phyloP scores from a whole-genome alignment of 2,888 invertebrate species.

The Clistopyga incitator region DNA sequence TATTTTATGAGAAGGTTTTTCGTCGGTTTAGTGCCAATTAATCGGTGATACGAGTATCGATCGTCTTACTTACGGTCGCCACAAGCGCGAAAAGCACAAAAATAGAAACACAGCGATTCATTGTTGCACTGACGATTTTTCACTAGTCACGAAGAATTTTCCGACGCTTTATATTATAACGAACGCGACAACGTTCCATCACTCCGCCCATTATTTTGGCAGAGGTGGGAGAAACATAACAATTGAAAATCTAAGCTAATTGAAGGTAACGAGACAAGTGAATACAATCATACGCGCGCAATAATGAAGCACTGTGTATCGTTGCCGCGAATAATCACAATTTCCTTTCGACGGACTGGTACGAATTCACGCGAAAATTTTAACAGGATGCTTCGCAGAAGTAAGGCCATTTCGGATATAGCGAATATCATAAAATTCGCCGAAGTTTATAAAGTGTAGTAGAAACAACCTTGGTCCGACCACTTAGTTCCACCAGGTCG shows the following conservation, averaged over 20 bases:
- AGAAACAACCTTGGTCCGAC: constrained; percentile 32
- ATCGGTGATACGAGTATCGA: background rate
- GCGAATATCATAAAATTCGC: constrained; percentile 44
- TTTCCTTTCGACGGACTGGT: constrained; percentile 6
- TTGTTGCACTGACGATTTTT: background rate
- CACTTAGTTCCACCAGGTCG: constrained; percentile 39
- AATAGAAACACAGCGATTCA: constrained; percentile 18
- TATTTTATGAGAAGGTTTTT: no score
- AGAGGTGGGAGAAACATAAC: constrained; percentile 45
- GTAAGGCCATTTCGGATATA: constrained; percentile 24
- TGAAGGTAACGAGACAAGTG: constrained; percentile 14
- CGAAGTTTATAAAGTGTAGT: constrained; percentile 25
- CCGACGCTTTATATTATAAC: constrained; percentile 28
- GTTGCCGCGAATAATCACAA: constrained; percentile 37
- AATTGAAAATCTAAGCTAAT: constrained; percentile 37
- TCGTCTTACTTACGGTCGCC: constrained; percentile 40
- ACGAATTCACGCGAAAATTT: constrained; percentile 19
- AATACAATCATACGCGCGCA: background rate
- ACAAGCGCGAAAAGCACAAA: constrained; percentile 47
- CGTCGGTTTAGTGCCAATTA: no score
- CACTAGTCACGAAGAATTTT: constrained; percentile 6
- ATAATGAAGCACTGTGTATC: constrained; percentile 6
- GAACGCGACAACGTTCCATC: background rate
- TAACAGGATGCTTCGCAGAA: constrained; percentile 39
- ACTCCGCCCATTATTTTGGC: background rate